phyloP scores from a whole-genome alignment of 2,113 vertebrate genomes.

The Microcebus tavaratra region DNA sequence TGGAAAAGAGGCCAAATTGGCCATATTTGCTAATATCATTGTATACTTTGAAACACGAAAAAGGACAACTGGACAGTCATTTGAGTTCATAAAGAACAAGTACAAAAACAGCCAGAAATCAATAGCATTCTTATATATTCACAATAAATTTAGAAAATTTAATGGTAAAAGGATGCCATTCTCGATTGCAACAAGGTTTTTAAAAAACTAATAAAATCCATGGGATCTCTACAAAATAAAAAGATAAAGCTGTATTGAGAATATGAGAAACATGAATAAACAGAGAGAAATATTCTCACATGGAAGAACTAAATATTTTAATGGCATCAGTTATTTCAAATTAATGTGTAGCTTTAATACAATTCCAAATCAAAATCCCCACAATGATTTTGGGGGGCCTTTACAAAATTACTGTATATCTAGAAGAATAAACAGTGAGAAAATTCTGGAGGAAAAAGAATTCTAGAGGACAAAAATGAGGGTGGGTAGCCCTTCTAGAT shows the following conservation, averaged over 20 bases:
- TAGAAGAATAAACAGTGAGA: conserved; percentile 7
- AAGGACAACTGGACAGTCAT: neutral
- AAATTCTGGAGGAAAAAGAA: neutral
- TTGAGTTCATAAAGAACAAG: neutral
- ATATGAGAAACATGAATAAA: neutral
- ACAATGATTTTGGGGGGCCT: neutral
- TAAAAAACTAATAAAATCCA: conserved; percentile 27
- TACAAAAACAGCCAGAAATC: neutral
- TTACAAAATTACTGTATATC: conserved; percentile 29
- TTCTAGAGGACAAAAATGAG: neutral
- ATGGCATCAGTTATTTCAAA: conserved; percentile 23
- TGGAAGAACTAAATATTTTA: conserved; percentile 6
- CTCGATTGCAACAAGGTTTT: neutral
- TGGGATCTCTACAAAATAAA: neutral
- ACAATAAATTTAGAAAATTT: neutral
- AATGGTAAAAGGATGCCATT: neutral
- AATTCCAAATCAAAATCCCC: conserved; percentile 7
- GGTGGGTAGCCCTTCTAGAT: neutral
- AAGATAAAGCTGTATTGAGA: neutral
- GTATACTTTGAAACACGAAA: neutral
- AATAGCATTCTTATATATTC: neutral
- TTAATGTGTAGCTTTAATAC: conserved; percentile 21
- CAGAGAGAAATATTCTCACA: neutral
- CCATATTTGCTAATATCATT: neutral
- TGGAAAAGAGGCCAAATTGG: conserved; percentile 1